Evolutionary conservation across 53 echinoderm and acorn worm species (phyloP).

Genomic region (Astropecten irregularis): DNA sequence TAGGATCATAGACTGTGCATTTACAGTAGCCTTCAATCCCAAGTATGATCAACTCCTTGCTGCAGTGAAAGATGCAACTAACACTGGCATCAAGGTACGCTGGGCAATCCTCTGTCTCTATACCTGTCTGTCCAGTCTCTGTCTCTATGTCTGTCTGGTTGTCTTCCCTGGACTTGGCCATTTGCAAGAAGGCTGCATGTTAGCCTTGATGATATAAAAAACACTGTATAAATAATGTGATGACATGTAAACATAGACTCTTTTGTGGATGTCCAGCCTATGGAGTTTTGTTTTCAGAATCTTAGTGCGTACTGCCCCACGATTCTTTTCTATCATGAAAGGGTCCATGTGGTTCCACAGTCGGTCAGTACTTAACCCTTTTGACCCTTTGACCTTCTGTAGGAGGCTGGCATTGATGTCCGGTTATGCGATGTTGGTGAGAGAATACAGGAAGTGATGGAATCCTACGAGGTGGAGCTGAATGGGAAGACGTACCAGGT

Average conservation of each 20-base stretch:
- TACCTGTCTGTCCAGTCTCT: neutral
- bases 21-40: constrained; percentile 97
- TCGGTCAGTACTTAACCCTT: too few relatives aligned
- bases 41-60: constrained; percentile 83
- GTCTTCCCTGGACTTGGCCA: too few relatives aligned
- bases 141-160: neutral
- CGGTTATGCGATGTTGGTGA: constrained; percentile 94
- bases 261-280: too few relatives aligned
- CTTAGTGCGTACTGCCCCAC: too few relatives aligned
- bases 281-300: too few relatives aligned
- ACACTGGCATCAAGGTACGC: constrained; percentile 91
- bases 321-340: too few relatives aligned
- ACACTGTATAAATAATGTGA: too few relatives aligned
- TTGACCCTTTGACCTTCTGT: neutral
- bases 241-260: too few relatives aligned
- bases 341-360: too few relatives aligned
- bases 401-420: constrained; percentile 98
- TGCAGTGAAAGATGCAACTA: constrained; percentile 96
- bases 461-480: constrained; percentile 95
- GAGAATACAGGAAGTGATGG: constrained; percentile 99
- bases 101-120: neutral
- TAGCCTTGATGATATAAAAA: too few relatives aligned
- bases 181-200: too few relatives aligned
- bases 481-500: constrained; percentile 91
- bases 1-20: constrained; percentile 97